Percentiles rank a stretch among this genome's conserved stretches.
phyloP scores from a whole-genome alignment of 2,113 vertebrate species.

The Ibidorhyncha struthersii region DNA sequence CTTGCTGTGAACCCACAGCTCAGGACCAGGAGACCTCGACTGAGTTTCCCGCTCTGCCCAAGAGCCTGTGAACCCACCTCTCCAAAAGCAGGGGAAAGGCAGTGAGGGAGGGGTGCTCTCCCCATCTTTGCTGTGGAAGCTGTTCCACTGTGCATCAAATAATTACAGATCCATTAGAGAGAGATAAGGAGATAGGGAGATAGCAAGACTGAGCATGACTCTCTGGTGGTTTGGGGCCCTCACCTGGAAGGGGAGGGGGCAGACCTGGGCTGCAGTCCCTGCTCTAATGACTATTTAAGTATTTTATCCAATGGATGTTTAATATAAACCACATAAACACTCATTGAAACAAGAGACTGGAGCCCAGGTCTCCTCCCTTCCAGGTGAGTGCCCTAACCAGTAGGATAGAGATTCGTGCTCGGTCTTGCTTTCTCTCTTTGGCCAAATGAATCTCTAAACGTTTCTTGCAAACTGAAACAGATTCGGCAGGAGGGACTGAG shows the following conservation, averaged over 20 bases:
- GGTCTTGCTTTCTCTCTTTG: constrained; percentile 11
- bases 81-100: not conserved
- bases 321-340: not conserved
- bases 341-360: not conserved
- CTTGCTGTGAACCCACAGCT: not conserved
- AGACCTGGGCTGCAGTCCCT: not conserved
- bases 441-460: not conserved
- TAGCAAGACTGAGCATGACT: constrained; percentile 24
- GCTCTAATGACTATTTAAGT: not conserved
- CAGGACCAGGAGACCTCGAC: accelerated
- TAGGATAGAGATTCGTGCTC: not conserved
- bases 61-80: constrained; percentile 5
- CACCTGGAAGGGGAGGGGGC: not conserved
- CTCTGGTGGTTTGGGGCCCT: constrained; percentile 2
- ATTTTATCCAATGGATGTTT: constrained; percentile 18
- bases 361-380: not conserved
- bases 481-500: not conserved
- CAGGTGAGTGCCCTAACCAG: not conserved
- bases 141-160: not conserved
- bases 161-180: constrained; percentile 16
- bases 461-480: not conserved
- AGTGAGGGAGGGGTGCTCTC: not conserved
- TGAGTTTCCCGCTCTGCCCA: not conserved
- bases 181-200: not conserved
- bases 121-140: not conserved